phyloP scores from a whole-genome alignment of 1,140 invertebrate genomes.

The Drosophila varians region DNA sequence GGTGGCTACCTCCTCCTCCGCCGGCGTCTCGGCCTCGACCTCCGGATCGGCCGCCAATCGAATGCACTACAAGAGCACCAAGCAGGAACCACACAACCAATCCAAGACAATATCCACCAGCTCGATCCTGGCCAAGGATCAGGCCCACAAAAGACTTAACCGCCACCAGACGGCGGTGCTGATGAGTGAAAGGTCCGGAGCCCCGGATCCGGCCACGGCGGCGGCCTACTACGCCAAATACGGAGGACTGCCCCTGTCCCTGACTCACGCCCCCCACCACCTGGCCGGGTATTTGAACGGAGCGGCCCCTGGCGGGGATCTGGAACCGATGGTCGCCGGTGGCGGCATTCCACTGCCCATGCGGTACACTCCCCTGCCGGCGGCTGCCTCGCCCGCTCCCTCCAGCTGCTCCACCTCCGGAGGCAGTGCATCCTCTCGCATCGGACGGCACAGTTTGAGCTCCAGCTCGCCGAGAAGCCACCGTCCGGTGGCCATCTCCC shows the following conservation, averaged over 20 bases:
- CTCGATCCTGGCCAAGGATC: constrained; percentile 74
- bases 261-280: constrained; percentile 5
- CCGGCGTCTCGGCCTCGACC: neutral
- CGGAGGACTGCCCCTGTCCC: constrained; percentile 29
- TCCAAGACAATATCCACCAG: constrained; percentile 77
- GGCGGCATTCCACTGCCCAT: constrained; percentile 39
- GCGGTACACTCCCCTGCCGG: constrained; percentile 58
- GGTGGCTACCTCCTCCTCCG: neutral
- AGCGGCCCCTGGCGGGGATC: neutral
- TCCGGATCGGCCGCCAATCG: constrained; percentile 63
- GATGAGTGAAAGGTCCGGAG: constrained; percentile 61
- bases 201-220: neutral
- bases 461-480: constrained; percentile 50
- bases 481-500: constrained; percentile 65
- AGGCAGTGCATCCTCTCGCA: constrained; percentile 19
- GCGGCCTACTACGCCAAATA: constrained; percentile 54
- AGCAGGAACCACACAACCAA: constrained; percentile 75
- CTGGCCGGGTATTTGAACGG: constrained; percentile 51
- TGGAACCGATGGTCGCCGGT: neutral
- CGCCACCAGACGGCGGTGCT: constrained; percentile 73
- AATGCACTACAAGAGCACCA: constrained; percentile 82
- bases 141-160: constrained; percentile 75
- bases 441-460: constrained; percentile 59
- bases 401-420: constrained; percentile 27
- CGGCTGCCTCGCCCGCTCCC: constrained; percentile 28